Base-by-base conservation (phyloP, 2,888 invertebrate species). In the Drosophila robusta region DNA sequence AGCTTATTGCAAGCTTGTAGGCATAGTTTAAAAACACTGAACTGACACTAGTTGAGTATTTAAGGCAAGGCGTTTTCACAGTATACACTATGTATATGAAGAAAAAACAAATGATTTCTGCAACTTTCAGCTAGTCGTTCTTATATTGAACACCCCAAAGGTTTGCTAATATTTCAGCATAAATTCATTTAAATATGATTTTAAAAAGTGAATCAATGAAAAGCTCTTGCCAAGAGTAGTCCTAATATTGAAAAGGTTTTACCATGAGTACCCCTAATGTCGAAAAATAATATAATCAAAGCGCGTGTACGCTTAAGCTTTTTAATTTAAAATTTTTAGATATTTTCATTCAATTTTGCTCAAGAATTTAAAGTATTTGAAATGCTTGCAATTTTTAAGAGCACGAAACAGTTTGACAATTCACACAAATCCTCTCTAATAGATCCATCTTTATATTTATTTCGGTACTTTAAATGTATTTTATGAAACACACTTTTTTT, bases 41-140 rank as follows among this genome's bases (percentile, higher is more conserved):
- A 73, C 73, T 62, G 62, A 68, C 36, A 49, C 61, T 42, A 49
- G 44, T 66, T 58, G 42, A 42, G 58, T 44, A 54, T 70, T 60
- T 50, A 22, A 38, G 12, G 18, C 14, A 16, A 16, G 36, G 5
- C 16, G 14, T 18, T 24, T 46, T 9, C 8, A n/a, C 6, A 26
- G 5, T 26, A 24, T 56, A 26, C 26, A 51, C 38, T 29, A 18
- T 39, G 39, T 16, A 26, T 39, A 34, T 29, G 36, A 47, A 41
- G 11, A 26, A 11, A 14, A 11, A 26, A 18, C 2, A 11, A 8
- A n/a, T 18, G 6, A n/a, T 22, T 50, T 36, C 29, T 4, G 7
- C 12, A 32, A 41, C 5, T 22, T 50, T 14, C 22, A 41, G 22
- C 52, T 57, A 49, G 22, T 32, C 29, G 11, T 18, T 38, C 36